Evolutionary conservation across 2,888 invertebrate genomes (phyloP).

Genomic region (Drosophila flavopinicola): DNA sequence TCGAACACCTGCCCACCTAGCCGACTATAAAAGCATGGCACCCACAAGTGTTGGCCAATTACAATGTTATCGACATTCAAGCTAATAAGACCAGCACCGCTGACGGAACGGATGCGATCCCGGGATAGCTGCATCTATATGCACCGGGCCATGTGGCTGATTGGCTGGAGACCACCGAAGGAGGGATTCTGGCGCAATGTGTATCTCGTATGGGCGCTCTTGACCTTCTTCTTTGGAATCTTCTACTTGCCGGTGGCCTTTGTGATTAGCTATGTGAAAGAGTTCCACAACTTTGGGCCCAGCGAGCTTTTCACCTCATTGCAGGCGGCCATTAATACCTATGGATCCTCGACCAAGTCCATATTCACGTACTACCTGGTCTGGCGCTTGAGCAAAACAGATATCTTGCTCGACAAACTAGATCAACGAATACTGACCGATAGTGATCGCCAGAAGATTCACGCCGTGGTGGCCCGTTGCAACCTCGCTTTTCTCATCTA

Average conservation of each 20-base stretch:
- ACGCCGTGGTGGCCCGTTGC: constrained; percentile 51
- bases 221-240: constrained; percentile 32
- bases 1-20: constrained; percentile 38
- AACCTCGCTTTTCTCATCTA: no score
- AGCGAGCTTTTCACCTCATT: constrained; percentile 66
- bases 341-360: constrained; percentile 50
- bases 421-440: constrained; percentile 43
- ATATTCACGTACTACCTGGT: constrained; percentile 38
- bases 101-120: constrained; percentile 44
- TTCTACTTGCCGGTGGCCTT: constrained; percentile 62
- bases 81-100: constrained; percentile 50
- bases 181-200: constrained; percentile 39
- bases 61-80: constrained; percentile 34
- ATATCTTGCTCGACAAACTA: constrained; percentile 41
- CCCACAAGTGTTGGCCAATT: background rate
- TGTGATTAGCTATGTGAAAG: constrained; percentile 53
- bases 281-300: constrained; percentile 60
- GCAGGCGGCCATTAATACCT: constrained; percentile 57
- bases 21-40: constrained; percentile 25
- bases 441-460: constrained; percentile 44
- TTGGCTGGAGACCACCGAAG: constrained; percentile 60
- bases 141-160: constrained; percentile 43
- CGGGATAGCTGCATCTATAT: constrained; percentile 52
- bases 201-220: constrained; percentile 47
- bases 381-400: constrained; percentile 45